Base-by-base conservation (phyloP, 2,797 vertebrate genomes). In the Alcedo atthis region DNA sequence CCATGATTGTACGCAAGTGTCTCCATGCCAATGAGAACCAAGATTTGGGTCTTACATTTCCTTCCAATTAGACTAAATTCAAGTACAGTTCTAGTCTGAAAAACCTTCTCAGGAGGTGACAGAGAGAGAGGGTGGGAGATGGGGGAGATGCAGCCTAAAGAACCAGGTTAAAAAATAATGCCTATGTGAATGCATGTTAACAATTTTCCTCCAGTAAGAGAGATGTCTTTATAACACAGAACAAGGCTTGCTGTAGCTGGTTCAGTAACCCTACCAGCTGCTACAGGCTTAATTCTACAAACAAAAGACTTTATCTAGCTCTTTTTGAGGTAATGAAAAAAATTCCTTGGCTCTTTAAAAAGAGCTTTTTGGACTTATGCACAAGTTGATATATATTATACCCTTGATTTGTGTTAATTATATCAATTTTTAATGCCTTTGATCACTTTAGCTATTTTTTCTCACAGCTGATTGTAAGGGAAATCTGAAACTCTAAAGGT, bases 1-100 rank as follows among this genome's bases (percentile, higher is more conserved):
- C 80, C 1, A 18, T 97, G 97, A 97, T 94, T 95, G 96, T 97
- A 96, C 81, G 95, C 32, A 59, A 96, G 93, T 96, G 94, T 97
- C 96, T 95, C 93, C 90, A 48, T 97, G 95, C 96, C 95, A 96
- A 92, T 93, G 96, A 96, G 92, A 95, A 93, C 85, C 92, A 43
- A 69, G 90, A 83, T 90, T 94, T 71, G 89, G 93, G 93, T 90
- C 89, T 94, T 92, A 75, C 81, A 73, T 91, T 96, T 95, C 87
- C 77, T 96, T 90, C 90, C 81, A 93, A 93, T 82, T 85, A 96
- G 85, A 81, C 73, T 84, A 87, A 80, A 90, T 90, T 84, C 85
- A 74, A 85, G 58, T 25, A 80, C 81, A 77, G 87, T 26, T 95
- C 68, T 54, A 89, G 13, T 22, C 49, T 84, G 45, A 46, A 71